A percentile compares a stretch with the other conserved stretches of the same genome.
Conservation (phyloP, 2,113 vertebrate species). For the Erythrolamprus reginae region DNA sequence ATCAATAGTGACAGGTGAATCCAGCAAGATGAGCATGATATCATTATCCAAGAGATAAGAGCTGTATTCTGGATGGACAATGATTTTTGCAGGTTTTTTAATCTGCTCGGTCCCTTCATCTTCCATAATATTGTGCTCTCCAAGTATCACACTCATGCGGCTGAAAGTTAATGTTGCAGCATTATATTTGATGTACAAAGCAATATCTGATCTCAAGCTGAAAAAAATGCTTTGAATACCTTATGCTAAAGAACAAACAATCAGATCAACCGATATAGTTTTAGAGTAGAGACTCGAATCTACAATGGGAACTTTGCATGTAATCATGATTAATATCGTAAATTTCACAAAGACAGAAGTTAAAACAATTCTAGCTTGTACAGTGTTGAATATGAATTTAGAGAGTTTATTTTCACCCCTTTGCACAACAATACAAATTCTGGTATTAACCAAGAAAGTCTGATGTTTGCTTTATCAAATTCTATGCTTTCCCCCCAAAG, state of each 20-base stretch:
- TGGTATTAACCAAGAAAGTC: background rate
- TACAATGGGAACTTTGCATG: background rate
- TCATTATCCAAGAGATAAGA: conserved; percentile 69
- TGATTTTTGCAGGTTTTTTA: conserved; percentile 13
- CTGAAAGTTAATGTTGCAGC: background rate
- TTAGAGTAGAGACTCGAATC: background rate
- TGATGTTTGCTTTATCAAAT: background rate
- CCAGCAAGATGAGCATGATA: conserved; percentile 80
- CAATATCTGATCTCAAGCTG: background rate
- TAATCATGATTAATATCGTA: background rate
- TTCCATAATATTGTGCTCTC: conserved; percentile 10
- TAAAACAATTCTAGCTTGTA: background rate
- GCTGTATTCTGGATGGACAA: conserved; percentile 50
- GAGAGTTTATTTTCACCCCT: background rate
- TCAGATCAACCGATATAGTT: background rate
- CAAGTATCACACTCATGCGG: conserved; percentile 24
- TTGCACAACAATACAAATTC: background rate
- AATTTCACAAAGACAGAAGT: background rate
- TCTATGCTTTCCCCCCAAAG: background rate
- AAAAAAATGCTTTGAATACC: background rate
- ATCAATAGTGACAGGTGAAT: conserved; percentile 57
- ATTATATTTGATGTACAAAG: background rate
- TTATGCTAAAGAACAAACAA: background rate
- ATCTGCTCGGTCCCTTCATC: conserved; percentile 19
- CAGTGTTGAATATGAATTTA: background rate